Conservation (phyloP, 2,797 vertebrate genomes). For the Carduelis carduelis region DNA sequence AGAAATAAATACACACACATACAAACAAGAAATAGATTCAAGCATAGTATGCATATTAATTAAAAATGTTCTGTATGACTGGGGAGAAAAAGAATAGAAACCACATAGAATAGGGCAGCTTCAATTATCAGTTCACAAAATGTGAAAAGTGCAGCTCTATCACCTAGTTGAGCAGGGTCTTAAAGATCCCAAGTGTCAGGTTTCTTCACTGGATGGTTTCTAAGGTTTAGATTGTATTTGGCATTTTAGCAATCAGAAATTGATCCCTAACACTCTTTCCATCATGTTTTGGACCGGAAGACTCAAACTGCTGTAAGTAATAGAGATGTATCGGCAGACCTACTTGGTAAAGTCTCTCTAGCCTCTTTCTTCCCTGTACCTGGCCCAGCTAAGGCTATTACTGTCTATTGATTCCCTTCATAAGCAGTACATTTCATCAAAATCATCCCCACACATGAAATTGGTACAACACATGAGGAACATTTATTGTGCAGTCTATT, state of each 20-base stretch:
- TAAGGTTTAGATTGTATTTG: slow-evolving; percentile 2
- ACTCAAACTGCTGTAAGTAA: neutral
- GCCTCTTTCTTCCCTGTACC: neutral
- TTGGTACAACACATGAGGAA: neutral
- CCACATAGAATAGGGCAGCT: neutral
- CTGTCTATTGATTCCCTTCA: slow-evolving; percentile 39
- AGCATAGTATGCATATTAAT: neutral
- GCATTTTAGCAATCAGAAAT: slow-evolving; percentile 19
- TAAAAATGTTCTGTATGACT: neutral
- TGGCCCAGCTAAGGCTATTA: neutral
- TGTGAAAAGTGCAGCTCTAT: neutral
- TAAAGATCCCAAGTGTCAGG: neutral
- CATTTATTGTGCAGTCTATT: slow-evolving; percentile 4
- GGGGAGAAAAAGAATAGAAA: rapidly evolving
- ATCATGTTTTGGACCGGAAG: neutral
- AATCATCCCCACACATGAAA: neutral
- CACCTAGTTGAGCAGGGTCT: neutral
- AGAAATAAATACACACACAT: neutral
- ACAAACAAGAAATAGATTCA: neutral
- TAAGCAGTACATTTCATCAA: slow-evolving; percentile 36
- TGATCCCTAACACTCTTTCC: neutral
- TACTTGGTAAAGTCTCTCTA: neutral
- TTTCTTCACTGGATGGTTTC: neutral
- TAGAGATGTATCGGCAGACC: neutral
- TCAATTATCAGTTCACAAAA: neutral